Evolutionary conservation across 2,113 vertebrate genomes (phyloP).

Genomic region (Nesoenas mayeri): DNA sequence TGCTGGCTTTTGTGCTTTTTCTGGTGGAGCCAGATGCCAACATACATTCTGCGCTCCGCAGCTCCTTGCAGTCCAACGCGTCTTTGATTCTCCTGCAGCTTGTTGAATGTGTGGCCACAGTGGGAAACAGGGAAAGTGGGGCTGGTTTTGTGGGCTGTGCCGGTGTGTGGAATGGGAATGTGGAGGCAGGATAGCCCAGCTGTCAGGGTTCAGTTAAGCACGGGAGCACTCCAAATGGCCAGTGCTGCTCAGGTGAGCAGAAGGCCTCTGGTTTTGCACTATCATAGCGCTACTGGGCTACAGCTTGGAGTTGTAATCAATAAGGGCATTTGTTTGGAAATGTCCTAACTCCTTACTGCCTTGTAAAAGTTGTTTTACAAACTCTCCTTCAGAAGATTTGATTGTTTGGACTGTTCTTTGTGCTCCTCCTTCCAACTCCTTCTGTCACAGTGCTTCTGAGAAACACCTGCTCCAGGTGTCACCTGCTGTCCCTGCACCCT

Average conservation of each 20-base stretch:
- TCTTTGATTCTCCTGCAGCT: accelerated
- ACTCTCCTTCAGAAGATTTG: not conserved
- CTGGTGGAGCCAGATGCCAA: not conserved
- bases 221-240: not conserved
- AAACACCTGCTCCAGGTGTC: not conserved
- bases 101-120: not conserved
- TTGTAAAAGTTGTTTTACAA: not conserved
- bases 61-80: not conserved
- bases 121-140: not conserved
- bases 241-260: not conserved
- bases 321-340: not conserved
- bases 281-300: not conserved
- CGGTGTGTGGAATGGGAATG: not conserved
- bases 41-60: not conserved
- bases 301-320: not conserved
- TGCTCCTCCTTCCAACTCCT: not conserved
- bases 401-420: not conserved
- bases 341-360: not conserved
- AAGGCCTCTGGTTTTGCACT: not conserved
- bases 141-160: not conserved
- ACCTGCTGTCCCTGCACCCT: too few species aligned
- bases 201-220: not conserved
- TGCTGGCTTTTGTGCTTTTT: not conserved
- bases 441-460: not conserved
- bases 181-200: not conserved